Percentiles rank a stretch among this genome's conserved stretches.
These are phyloP conservation scores for Anhinga rufa DNA, from an alignment of 2,113 vertebrate species.

Conservation along the genomic window DNA sequence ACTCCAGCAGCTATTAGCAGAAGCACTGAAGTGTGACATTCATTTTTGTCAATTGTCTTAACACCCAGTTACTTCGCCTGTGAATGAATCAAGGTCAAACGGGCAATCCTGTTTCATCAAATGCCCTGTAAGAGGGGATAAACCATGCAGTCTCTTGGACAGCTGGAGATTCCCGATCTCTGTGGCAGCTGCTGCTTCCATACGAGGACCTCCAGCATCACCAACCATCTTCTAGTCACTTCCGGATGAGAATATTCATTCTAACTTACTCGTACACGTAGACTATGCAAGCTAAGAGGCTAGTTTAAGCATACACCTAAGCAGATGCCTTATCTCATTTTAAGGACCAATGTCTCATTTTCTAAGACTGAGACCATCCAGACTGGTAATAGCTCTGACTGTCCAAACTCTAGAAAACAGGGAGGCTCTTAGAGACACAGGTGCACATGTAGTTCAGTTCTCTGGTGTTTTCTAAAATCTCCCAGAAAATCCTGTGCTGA, in stretches of 20 bases:
- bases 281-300: neutral
- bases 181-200: neutral
- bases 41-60: neutral
- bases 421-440: neutral
- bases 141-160: too few relatives aligned
- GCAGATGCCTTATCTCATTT: neutral
- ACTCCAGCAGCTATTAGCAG: neutral
- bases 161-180: neutral
- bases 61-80: neutral
- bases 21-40: neutral
- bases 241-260: neutral
- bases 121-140: neutral
- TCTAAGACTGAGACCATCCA: neutral
- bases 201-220: neutral
- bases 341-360: neutral
- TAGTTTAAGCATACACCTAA: neutral
- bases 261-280: rapidly evolving
- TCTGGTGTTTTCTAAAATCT: neutral
- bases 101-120: too few relatives aligned
- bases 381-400: neutral
- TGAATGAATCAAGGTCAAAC: neutral
- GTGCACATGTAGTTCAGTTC: neutral
- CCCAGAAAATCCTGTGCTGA: neutral
- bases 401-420: too few relatives aligned
- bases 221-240: neutral